phyloP scores from a whole-genome alignment of 2,113 vertebrate species.

The Apeltes quadracus region DNA sequence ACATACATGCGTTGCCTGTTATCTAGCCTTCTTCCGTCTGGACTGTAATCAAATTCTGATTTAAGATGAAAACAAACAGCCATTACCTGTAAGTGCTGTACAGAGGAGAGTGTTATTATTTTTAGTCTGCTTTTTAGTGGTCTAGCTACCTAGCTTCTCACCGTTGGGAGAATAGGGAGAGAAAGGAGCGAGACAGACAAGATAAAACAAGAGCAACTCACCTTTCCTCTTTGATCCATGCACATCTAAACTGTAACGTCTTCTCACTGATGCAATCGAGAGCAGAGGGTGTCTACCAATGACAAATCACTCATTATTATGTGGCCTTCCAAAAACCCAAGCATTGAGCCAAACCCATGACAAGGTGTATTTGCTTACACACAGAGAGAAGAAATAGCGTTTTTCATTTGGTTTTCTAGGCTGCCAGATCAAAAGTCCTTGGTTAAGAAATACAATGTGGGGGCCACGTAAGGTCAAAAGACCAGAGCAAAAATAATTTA shows the following conservation, averaged over 20 bases:
- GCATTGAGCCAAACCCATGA: neutral
- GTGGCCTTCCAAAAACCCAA: conserved; percentile 50
- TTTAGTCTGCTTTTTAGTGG: conserved; percentile 16
- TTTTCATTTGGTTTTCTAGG: no score
- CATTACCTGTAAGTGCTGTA: conserved; percentile 6
- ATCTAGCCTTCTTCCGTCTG: neutral
- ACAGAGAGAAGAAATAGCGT: no score
- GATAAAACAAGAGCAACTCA: conserved; percentile 30
- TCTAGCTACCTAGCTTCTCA: conserved; percentile 18
- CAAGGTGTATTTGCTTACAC: conserved; percentile 3
- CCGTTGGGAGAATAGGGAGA: conserved; percentile 16
- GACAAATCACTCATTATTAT: conserved; percentile 65
- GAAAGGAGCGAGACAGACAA: neutral
- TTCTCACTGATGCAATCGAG: conserved; percentile 54
- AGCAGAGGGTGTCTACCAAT: conserved; percentile 41
- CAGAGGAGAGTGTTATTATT: conserved; percentile 17
- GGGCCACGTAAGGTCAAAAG: neutral
- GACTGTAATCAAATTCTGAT: conserved; percentile 21
- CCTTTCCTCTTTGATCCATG: conserved; percentile 32
- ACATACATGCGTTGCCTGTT: neutral
- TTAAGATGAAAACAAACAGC: conserved; percentile 18
- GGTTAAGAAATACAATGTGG: neutral
- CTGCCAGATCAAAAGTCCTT: no score
- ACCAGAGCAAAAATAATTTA: conserved; percentile 10
- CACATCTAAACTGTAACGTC: conserved; percentile 48